Percentiles rank a stretch among this genome's conserved stretches.
Evolutionary conservation across 2,113 vertebrate genomes (phyloP).

Genomic region (Dipodomys ordii): DNA sequence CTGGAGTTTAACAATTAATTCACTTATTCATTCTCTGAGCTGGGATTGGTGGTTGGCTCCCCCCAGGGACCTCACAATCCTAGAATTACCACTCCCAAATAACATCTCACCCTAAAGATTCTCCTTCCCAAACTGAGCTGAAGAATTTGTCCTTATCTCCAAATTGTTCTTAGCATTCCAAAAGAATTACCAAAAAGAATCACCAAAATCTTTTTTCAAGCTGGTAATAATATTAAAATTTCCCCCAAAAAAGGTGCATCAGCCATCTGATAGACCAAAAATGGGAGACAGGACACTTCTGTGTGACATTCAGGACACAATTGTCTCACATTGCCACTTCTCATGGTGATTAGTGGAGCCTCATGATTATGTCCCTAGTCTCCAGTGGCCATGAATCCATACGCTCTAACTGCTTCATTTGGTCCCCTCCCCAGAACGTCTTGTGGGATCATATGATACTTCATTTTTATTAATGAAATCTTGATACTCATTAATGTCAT

Average conservation of each 20-base stretch:
- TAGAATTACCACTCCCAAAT: neutral
- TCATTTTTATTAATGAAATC: slow-evolving; percentile 7
- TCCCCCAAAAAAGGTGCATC: neutral
- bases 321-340: neutral
- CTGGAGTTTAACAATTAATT: neutral
- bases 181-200: neutral
- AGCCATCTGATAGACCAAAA: neutral
- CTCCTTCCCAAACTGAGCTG: neutral
- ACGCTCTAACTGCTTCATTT: neutral
- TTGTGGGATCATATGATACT: neutral
- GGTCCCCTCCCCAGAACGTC: neutral
- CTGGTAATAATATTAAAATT: neutral
- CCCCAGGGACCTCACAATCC: neutral
- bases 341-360: neutral
- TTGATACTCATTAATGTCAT: neutral
- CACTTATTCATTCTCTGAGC: neutral
- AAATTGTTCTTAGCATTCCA: neutral
- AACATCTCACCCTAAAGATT: neutral
- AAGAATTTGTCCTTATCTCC: neutral
- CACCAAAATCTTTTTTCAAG: slow-evolving; percentile 2
- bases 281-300: too few species aligned
- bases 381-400: neutral
- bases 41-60: neutral
- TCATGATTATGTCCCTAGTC: neutral
- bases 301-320: neutral